phyloP scores from a whole-genome alignment of 2,888 invertebrate species.

The Drosophila vallismaia region DNA sequence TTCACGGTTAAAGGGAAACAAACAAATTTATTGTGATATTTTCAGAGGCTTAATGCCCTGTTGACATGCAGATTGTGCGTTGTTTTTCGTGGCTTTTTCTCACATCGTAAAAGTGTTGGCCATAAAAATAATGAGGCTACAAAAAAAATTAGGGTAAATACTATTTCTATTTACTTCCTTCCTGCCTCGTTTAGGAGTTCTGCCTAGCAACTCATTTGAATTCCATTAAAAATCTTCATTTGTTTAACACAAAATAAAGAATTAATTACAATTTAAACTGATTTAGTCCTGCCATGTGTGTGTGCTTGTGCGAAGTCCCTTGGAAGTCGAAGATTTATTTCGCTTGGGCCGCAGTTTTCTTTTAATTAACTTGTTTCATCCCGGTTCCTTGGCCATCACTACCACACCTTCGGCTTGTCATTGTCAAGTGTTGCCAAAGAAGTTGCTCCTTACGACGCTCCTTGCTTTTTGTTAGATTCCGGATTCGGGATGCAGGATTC shows the following conservation, averaged over 20 bases:
- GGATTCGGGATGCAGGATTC: constrained; percentile 50
- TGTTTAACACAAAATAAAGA: constrained; percentile 31
- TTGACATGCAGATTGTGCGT: constrained; percentile 51
- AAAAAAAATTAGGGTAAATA: not conserved
- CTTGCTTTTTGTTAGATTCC: not conserved
- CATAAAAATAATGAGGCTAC: constrained; percentile 31
- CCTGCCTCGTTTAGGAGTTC: no score
- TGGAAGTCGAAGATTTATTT: constrained; percentile 66
- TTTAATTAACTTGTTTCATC: constrained; percentile 73
- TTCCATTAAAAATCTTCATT: constrained; percentile 2
- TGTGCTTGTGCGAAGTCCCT: not conserved
- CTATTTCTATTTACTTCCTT: not conserved
- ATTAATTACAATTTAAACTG: constrained; percentile 72
- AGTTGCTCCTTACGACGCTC: constrained; percentile 24
- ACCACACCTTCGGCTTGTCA: constrained; percentile 25
- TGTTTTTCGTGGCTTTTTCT: constrained; percentile 49
- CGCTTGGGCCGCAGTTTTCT: constrained; percentile 73
- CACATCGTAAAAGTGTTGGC: constrained; percentile 69
- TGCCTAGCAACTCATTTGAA: constrained; percentile 3
- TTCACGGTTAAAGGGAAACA: constrained; percentile 34
- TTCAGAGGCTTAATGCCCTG: constrained; percentile 22
- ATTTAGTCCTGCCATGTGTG: constrained; percentile 31
- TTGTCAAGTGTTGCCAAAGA: constrained; percentile 72
- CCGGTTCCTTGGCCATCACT: not conserved
- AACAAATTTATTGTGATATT: constrained; percentile 51